Base-by-base conservation (phyloP, 2,888 invertebrate species). In the Pachymerium ferrugineum region DNA sequence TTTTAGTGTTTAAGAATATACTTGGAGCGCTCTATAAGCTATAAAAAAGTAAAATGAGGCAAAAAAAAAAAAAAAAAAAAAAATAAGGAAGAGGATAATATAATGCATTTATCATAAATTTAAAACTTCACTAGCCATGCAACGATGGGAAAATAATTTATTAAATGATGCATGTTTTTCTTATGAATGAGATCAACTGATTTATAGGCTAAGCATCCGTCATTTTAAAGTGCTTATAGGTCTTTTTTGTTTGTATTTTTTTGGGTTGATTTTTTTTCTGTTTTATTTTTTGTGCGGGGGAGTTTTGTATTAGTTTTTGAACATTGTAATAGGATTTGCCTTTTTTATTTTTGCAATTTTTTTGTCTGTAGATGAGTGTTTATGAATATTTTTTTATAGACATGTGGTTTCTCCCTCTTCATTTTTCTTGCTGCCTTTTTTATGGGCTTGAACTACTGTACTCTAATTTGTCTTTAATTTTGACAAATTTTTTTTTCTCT, bases 1-100 rank as follows among this genome's bases (percentile, higher is more conserved):
- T 54, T 54, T 54, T 54, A 54, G 47, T 54, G 47, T 54, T 54
- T 54, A 54, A 54, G 47, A 54, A 54, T 54, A 54, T 19, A 54
- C 47, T 54, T 19, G 47, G 47, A 54, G 47, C 47, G 47, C 47
- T 54, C 47, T 54, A 54, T 54, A 22, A 22, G 47, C 47, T 54
- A 54, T 54, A 54, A 54, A 54, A 54, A 54, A 47, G 16, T 54
- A 22, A 54, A 54, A 54, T 54, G 47, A 54, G 47, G 19, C n/a
- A n/a, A 54, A 19, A 19, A 38, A 16, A 38, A 14, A 38, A 38
- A 19, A 19, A 22, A 5, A 10, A 54, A 54, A 54, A 54, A 54
- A 54, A 3, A 22, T 12, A 54, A 54, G n/a, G 47, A 19, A 22
- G 4, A 54, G 47, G 47, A 54, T 54, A 54, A 54, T 54, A 54